Evolutionary conservation across 2,888 invertebrate species (phyloP).

Genomic region (Autographa pulchrina): DNA sequence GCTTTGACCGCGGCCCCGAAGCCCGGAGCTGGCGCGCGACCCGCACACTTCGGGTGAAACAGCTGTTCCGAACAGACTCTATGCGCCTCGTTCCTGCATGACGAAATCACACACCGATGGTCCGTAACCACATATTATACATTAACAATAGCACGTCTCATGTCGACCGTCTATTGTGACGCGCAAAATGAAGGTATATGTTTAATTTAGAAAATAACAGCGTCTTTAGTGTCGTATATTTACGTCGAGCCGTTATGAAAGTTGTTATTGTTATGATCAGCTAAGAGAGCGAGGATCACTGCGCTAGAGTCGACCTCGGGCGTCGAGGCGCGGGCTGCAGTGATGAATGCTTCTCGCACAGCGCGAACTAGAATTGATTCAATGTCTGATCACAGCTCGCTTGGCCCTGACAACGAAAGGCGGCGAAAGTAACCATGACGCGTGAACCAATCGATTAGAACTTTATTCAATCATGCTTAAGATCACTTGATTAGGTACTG

Average conservation of each 20-base stretch:
- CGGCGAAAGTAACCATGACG: slow-evolving; percentile 85
- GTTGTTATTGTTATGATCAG: slow-evolving; percentile 62
- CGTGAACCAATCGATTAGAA: slow-evolving; percentile 70
- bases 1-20: slow-evolving; percentile 59
- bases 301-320: slow-evolving; percentile 69
- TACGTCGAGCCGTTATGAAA: slow-evolving; percentile 64
- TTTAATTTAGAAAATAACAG: slow-evolving; percentile 65
- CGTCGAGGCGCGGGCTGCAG: slow-evolving; percentile 47
- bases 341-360: slow-evolving; percentile 72
- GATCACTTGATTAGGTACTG: slow-evolving; percentile 45
- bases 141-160: slow-evolving; percentile 71
- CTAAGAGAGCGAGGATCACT: slow-evolving; percentile 59
- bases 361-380: slow-evolving; percentile 66
- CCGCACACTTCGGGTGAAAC: slow-evolving; percentile 65
- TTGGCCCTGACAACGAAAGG: slow-evolving; percentile 83
- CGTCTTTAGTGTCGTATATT: slow-evolving; percentile 57
- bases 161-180: slow-evolving; percentile 68
- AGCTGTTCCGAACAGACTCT: slow-evolving; percentile 75
- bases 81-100: slow-evolving; percentile 64
- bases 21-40: slow-evolving; percentile 43
- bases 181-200: slow-evolving; percentile 55
- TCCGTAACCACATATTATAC: slow-evolving; percentile 65
- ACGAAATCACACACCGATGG: slow-evolving; percentile 70
- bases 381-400: slow-evolving; percentile 67
- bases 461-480: slow-evolving; percentile 63